Evolutionary conservation across 2,888 invertebrate species (phyloP).

Genomic region (Sinelater perroti): DNA sequence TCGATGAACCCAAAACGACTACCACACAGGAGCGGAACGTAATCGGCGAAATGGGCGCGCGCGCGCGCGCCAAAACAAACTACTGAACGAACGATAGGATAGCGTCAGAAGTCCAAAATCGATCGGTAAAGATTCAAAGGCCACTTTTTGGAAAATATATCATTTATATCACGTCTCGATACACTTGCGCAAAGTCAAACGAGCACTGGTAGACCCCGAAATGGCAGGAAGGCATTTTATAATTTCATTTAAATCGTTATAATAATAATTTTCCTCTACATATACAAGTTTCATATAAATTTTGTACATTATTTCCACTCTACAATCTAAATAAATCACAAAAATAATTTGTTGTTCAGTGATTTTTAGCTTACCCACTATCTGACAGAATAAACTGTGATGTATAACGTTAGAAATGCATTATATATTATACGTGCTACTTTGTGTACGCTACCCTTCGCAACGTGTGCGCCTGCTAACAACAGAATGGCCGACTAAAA

Average conservation of each 20-base stretch:
- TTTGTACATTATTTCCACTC: conserved; percentile 64
- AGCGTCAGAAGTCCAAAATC: conserved; percentile 48
- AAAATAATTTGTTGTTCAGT: conserved; percentile 62
- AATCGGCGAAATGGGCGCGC: conserved; percentile 9
- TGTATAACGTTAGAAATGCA: conserved; percentile 31
- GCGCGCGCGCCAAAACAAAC: not conserved
- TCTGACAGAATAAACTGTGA: conserved; percentile 33
- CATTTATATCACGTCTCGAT: conserved; percentile 57
- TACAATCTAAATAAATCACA: conserved; percentile 64
- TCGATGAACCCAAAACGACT: conserved; percentile 57
- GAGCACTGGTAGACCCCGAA: conserved; percentile 66
- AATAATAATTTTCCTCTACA: conserved; percentile 61
- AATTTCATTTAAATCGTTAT: conserved; percentile 62
- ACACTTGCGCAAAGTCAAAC: conserved; percentile 57
- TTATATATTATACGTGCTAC: conserved; percentile 56
- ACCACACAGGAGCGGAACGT: conserved; percentile 27
- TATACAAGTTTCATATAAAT: conserved; percentile 63
- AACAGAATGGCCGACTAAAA: conserved; percentile 44
- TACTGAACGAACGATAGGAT: conserved; percentile 22
- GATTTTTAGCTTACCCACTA: conserved; percentile 44
- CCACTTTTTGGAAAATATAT: conserved; percentile 60
- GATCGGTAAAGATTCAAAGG: conserved; percentile 55
- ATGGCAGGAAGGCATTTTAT: conserved; percentile 72
- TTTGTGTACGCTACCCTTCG: conserved; percentile 47
- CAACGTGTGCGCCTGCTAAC: conserved; percentile 41